These are phyloP conservation scores for Apodemia zela DNA, from an alignment of 2,888 invertebrate genomes.

Conservation along the genomic window DNA sequence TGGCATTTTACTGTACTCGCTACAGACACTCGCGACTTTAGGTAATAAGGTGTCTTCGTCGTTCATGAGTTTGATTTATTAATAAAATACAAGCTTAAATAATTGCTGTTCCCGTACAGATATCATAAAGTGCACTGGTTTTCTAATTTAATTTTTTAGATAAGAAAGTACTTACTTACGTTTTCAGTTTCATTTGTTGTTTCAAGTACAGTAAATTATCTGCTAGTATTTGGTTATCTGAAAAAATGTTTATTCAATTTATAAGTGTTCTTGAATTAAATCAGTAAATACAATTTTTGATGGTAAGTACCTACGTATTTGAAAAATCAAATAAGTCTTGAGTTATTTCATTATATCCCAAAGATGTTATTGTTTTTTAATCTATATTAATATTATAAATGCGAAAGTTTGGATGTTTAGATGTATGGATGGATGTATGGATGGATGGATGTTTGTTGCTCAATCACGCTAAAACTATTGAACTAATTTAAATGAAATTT, in stretches of 20 bases:
- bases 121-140: slow-evolving; percentile 28
- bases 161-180: slow-evolving; percentile 54
- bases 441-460: no score
- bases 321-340: no score
- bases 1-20: slow-evolving; percentile 30
- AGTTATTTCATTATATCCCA: no score
- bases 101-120: slow-evolving; percentile 37
- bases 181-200: slow-evolving; percentile 53
- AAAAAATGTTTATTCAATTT: slow-evolving; percentile 35
- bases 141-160: slow-evolving; percentile 34
- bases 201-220: slow-evolving; percentile 37
- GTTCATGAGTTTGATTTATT: slow-evolving; percentile 50
- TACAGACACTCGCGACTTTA: slow-evolving; percentile 38
- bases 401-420: no score
- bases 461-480: no score
- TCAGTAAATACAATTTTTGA: slow-evolving; percentile 34
- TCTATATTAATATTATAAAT: no score
- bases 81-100: slow-evolving; percentile 35
- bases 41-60: slow-evolving; percentile 56
- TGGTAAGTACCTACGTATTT: background rate
- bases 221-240: slow-evolving; percentile 51
- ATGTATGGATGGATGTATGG: no score
- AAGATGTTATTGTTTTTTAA: no score
- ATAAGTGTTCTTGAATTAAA: slow-evolving; percentile 24
- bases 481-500: no score